Base-by-base conservation (phyloP, 2,797 vertebrate genomes). In the Acipenser transmontanus region DNA sequence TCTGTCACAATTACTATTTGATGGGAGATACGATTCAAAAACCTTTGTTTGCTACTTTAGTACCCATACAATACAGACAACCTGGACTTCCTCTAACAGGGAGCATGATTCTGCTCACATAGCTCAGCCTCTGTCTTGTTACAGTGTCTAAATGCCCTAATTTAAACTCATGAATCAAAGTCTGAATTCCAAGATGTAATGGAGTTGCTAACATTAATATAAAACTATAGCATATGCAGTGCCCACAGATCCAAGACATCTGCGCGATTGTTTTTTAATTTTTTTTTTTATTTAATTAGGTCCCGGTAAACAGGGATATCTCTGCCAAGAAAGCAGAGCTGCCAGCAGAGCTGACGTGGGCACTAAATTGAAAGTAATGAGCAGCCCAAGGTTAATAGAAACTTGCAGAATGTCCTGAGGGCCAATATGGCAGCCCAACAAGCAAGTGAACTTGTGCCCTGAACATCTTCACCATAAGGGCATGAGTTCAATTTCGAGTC, bases 381-480 rank as follows among this genome's bases (percentile, higher is more conserved):
- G 50, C 12, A 57, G 54, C 54, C 9, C 9, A n/a, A 57, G 54
- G 12, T 57, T n/a, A 57, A 57, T 57, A 11, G 11, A 11, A 14
- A n/a, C 9, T 2, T n/a, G 6, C 6, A n/a, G 9, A 6, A 14
- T 1, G 54, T 11, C 10, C 14, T 57, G 54, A 13, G 54, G 54
- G 14, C 2, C 4, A 34, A 34, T 34, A 34, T 34, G 34, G 34
- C 34, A 4, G 34, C 34, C 34, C 34, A 34, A 34, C 34, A 34
- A 0, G 34, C 6, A 13, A 57, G 9, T 6, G 54, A 11, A n/a
- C 54, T n/a, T 7, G 6, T n/a, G 10, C 54, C 54, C 54, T 57
- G 54, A 11, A n/a, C 54, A 61, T 67, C 66, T 67, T 64, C 52
- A 20, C 34, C 62, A 50, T 50, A 10, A 20, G 52, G 49, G 50